Base-by-base conservation (phyloP, 2,888 invertebrate species). In the Oligia fasciuncula region DNA sequence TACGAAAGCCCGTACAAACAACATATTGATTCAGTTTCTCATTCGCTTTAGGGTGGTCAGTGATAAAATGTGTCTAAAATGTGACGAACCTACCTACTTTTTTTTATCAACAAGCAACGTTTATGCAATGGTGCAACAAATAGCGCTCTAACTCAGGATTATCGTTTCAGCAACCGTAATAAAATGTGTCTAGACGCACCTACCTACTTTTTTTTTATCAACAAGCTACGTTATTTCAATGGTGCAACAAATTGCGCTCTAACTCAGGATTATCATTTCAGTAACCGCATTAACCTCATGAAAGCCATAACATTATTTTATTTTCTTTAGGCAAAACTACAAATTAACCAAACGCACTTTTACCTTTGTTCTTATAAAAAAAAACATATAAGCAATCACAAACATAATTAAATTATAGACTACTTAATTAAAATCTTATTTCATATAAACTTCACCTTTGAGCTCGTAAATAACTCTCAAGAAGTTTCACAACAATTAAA, bases 401-500 rank as follows among this genome's bases (percentile, higher is more conserved):
- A 78, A 73, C 29, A 51, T 67, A 85, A 78, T 81, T 62, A 62
- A 78, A 81, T 85, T 71, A 76, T 65, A 81, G 63, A 66, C 43
- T 46, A 51, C 65, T 57, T 77, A 79, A 68, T 75, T 77, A 77
- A 86, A 86, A 70, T 79, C 73, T 79, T 51, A 73, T 77, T 86
- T 84, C 51, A 17, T 73, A 79, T 49, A 40, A 76, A 76, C 70
- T 81, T 51, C n/a, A 85, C 79, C 79, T 77, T 85, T 85, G 72
- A 76, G 73, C 75, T 79, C 87, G 43, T 79, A 84, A 84, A 85
- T 72, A 81, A 78, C 78, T 75, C 73, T 46, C n/a, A 29, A 79
- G 46, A 76, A 76, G 60, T 85, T 76, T 65, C 14, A 67, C 51
- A 75, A 81, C 84, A 87, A 86, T 86, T 78, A 79, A 84, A 81